phyloP scores from a whole-genome alignment of 92 coral and sea anemone genomes.

The Palythoa grandis region DNA sequence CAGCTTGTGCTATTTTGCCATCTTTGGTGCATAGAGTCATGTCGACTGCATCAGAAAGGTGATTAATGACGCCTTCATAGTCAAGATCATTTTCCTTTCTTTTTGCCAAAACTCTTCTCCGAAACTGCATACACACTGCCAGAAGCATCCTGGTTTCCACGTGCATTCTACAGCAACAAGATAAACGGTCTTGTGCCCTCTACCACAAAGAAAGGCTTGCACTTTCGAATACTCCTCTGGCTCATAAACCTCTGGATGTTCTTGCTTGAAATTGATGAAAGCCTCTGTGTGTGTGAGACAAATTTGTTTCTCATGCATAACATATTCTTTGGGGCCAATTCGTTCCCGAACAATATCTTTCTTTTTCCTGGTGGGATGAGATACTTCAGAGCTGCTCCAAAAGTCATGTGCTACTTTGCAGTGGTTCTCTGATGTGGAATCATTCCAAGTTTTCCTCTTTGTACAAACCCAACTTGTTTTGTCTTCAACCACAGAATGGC shows the following conservation, averaged over 20 bases:
- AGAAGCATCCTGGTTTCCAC: background rate
- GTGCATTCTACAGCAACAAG: constrained; percentile 3
- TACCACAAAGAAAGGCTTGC: constrained; percentile 14
- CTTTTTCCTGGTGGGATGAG: background rate
- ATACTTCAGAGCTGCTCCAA: constrained; percentile 4
- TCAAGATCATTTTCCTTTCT: background rate
- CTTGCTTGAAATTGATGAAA: background rate
- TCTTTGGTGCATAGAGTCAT: background rate
- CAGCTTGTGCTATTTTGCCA: background rate
- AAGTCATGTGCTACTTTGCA: background rate
- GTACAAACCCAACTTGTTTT: constrained; percentile 8
- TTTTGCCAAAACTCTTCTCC: background rate
- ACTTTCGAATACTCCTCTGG: background rate
- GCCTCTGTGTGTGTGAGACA: background rate
- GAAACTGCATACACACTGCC: background rate
- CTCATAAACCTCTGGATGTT: background rate
- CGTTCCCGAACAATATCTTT: background rate
- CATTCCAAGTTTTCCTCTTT: background rate
- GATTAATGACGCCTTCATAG: background rate
- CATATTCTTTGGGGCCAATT: background rate
- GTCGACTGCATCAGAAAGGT: background rate
- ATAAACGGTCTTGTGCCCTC: constrained; percentile 8
- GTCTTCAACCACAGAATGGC: background rate
- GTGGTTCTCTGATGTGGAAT: background rate
- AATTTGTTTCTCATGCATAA: background rate